Evolutionary conservation across 2,797 vertebrate species (phyloP).

Genomic region (Argyrosomus regius): DNA sequence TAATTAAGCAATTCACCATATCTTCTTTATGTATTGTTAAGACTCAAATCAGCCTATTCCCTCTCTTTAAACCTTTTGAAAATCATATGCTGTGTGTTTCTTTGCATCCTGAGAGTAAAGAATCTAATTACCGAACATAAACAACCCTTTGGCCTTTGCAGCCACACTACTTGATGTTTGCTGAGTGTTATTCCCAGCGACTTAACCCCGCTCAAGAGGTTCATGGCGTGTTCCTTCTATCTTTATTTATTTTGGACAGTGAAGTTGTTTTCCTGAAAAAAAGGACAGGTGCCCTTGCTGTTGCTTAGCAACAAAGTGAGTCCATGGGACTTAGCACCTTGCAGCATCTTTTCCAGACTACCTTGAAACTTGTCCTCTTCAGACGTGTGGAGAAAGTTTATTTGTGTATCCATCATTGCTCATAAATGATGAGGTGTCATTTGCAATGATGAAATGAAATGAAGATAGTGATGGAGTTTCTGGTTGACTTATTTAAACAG

Average conservation of each 20-base stretch:
- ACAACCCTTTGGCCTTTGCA: constrained; percentile 33
- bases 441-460: constrained; percentile 3
- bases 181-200: constrained; percentile 55
- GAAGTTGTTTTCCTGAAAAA: constrained; percentile 63
- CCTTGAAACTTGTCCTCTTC: constrained; percentile 46
- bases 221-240: constrained; percentile 58
- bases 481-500: not conserved
- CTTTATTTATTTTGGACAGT: constrained; percentile 74
- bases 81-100: not conserved
- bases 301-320: constrained; percentile 87
- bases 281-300: constrained; percentile 52
- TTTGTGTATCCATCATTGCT: constrained; percentile 1
- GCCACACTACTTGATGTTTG: constrained; percentile 52
- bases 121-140: constrained; percentile 41
- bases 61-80: not conserved
- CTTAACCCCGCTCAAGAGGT: constrained; percentile 70
- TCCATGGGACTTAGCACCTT: constrained; percentile 41
- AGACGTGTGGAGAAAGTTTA: constrained; percentile 16
- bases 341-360: constrained; percentile 31
- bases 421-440: constrained; percentile 2
- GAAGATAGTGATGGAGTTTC: not conserved
- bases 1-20: not conserved
- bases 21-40: not conserved
- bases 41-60: not conserved
- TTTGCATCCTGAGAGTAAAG: constrained; percentile 4